These are phyloP conservation scores for Nemopilema nomurai DNA, from an alignment of 30 jellyfish, hydroid and myxozoan genomes.

Conservation along the genomic window DNA sequence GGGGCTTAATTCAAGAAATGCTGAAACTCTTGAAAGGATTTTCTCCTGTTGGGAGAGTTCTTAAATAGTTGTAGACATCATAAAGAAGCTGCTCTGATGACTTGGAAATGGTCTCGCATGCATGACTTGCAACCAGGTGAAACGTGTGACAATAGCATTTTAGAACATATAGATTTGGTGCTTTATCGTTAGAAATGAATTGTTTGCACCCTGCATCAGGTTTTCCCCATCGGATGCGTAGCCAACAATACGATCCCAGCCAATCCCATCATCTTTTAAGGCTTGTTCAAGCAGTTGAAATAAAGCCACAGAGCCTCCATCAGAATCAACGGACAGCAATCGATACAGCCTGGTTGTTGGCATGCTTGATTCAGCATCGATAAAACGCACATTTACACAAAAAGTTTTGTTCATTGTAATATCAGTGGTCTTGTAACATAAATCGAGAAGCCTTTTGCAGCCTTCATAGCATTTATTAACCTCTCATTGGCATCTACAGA, in stretches of 20 bases:
- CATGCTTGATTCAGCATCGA: constrained; percentile 34
- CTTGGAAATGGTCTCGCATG: constrained; percentile 9
- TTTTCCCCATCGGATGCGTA: constrained; percentile 58
- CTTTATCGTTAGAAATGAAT: constrained; percentile 17
- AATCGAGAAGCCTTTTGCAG: constrained; percentile 35
- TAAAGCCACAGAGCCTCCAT: constrained; percentile 41
- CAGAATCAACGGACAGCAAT: constrained; percentile 31
- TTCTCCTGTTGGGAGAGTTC: constrained; percentile 43
- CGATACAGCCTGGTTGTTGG: constrained; percentile 37
- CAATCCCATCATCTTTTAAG: constrained; percentile 13
- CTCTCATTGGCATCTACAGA: constrained; percentile 42
- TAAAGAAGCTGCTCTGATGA: constrained; percentile 38
- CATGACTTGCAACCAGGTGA: constrained; percentile 24
- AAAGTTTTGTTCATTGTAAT: constrained; percentile 52
- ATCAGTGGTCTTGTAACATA: constrained; percentile 56
- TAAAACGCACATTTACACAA: constrained; percentile 43
- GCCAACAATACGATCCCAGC: constrained; percentile 23
- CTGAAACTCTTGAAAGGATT: constrained; percentile 27
- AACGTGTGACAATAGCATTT: constrained; percentile 51
- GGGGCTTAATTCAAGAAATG: constrained; percentile 11
- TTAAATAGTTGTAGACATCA: constrained; percentile 38
- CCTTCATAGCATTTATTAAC: constrained; percentile 20
- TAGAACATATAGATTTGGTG: constrained; percentile 2
- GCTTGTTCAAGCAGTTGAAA: constrained; percentile 4
- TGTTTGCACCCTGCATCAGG: constrained; percentile 42